phyloP scores from a whole-genome alignment of 1,140 invertebrate genomes.

The Schlechtendalia chinensis region DNA sequence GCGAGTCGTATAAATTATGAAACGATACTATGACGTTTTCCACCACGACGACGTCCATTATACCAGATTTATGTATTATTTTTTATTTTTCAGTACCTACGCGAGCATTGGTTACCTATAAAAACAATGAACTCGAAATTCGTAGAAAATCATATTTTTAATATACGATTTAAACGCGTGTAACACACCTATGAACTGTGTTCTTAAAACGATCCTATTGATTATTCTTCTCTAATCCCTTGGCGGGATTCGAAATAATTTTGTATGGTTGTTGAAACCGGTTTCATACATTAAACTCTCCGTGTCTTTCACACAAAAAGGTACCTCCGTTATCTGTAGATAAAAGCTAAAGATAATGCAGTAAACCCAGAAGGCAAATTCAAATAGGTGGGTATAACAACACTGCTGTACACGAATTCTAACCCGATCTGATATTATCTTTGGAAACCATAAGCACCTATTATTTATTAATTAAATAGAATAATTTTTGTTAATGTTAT shows the following conservation, averaged over 20 bases:
- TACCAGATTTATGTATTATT: background rate
- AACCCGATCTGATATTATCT: background rate
- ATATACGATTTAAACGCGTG: too few species aligned
- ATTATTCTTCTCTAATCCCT: background rate
- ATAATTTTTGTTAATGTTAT: background rate
- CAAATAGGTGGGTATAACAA: background rate
- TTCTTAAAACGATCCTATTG: background rate
- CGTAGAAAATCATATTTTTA: too few species aligned
- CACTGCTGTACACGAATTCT: background rate
- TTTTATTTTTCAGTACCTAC: too few species aligned
- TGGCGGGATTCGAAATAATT: background rate
- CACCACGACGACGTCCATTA: background rate
- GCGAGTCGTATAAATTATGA: background rate
- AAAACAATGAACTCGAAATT: too few species aligned
- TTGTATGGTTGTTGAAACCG: background rate
- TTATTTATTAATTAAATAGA: background rate
- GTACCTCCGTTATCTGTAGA: background rate
- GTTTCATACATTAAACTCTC: background rate
- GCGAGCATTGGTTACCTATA: too few species aligned
- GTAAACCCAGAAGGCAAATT: background rate
- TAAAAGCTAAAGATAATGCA: slow-evolving; percentile 9
- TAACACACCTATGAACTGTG: too few species aligned
- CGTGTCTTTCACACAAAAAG: background rate
- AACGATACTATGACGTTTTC: background rate
- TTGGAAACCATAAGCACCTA: background rate